Base-by-base conservation (phyloP, 2,113 vertebrate species). In the Orycteropus afer region DNA sequence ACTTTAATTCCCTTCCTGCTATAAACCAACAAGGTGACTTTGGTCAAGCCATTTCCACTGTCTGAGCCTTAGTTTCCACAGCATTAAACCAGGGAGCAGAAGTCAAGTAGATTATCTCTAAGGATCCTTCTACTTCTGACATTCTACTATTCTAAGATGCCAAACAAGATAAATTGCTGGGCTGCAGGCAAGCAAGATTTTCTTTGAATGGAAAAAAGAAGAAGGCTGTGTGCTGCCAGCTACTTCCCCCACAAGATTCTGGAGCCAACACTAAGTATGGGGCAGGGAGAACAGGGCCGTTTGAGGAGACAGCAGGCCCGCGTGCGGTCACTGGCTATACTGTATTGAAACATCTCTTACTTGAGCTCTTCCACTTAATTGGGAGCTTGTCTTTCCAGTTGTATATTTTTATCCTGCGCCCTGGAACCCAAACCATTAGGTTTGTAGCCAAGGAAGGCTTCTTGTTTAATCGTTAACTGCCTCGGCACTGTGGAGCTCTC, bases 381-480 rank as follows among this genome's bases (percentile, higher is more conserved):
- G 96, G 87, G 95, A 94, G 37, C 86, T 94, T 95, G 95, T 78
- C 79, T 98, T 95, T 88, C 95, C 93, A 88, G 78, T 55, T 96
- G 92, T 91, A 17, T 97, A 97, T 96, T 88, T 90, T 95, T 96
- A 97, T 88, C 97, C 96, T 86, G 95, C 47, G 42, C 82, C 82
- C 96, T 93, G 69, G 96, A 98, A 96, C 92, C 95, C 92, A 96
- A 97, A 90, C 86, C 90, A 69, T 85, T 80, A 93, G 94, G 96
- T 94, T 49, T 67, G 92, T 65, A 96, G 97, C 96, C 97, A 97
- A 91, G 89, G 96, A 89, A 82, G 34, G 74, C 95, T 71, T 71
- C 97, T 96, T 97, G 95, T 96, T 96, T 97, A 83, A 81, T 96
- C 91, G 53, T 97, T 97, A 97, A 97, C 97, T 67, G 90, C 95